These are phyloP conservation scores for Cynocephalus volans DNA, from an alignment of 2,113 vertebrate genomes.

Conservation along the genomic window DNA sequence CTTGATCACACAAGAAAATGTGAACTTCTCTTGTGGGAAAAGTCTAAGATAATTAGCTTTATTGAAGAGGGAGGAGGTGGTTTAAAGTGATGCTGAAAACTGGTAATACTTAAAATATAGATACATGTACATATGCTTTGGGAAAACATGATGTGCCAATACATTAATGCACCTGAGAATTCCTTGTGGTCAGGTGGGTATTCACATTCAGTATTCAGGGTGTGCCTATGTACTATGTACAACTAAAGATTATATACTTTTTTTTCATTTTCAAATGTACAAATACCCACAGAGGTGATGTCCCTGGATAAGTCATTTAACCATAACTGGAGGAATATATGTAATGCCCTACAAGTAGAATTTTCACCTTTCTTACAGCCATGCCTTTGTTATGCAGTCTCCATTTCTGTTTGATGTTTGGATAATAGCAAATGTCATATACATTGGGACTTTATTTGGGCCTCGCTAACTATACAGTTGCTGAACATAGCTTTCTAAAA, in stretches of 20 bases:
- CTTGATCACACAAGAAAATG: not conserved
- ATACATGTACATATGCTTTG: not conserved
- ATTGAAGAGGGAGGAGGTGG: not conserved
- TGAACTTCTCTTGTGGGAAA: not conserved
- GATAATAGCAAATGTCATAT: conserved; percentile 30
- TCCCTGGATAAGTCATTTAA: conserved; percentile 27
- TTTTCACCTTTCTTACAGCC: conserved; percentile 6
- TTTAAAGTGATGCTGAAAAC: not conserved
- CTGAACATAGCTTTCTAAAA: conserved; percentile 69
- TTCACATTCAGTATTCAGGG: conserved; percentile 16
- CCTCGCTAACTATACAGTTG: conserved; percentile 20
- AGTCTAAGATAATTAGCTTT: not conserved
- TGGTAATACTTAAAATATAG: not conserved
- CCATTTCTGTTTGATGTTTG: conserved; percentile 61
- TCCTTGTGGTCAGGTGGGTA: conserved; percentile 29
- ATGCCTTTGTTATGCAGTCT: conserved; percentile 49
- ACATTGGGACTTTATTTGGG: conserved; percentile 6
- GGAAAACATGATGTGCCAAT: not conserved
- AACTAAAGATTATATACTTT: not conserved
- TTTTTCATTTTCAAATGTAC: conserved; percentile 35
- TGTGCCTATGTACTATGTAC: not conserved
- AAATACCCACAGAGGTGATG: not conserved
- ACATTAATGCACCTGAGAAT: not conserved
- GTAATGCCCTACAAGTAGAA: not conserved
- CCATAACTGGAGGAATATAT: conserved; percentile 9